Conservation (phyloP, 2,113 vertebrate species). For the Cnemophilus loriae region DNA sequence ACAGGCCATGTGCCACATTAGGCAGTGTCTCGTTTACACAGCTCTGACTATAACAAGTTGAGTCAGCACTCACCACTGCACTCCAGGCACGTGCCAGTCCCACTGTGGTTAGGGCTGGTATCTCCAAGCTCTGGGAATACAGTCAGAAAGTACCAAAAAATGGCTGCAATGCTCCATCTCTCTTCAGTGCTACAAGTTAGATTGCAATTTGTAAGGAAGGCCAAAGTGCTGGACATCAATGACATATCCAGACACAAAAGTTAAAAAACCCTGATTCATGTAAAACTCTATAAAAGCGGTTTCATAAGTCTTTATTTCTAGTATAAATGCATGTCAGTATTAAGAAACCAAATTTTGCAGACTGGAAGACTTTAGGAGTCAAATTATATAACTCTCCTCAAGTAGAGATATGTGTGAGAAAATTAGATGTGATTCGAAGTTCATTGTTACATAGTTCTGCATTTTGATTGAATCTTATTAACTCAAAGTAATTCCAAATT, state of each 20-base stretch:
- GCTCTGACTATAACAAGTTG: background rate
- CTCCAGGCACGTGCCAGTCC: rapidly evolving
- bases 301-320: background rate
- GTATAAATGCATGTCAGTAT: background rate
- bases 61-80: background rate
- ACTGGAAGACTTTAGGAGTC: background rate
- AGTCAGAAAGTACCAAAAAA: background rate
- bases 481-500: background rate
- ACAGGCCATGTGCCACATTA: rapidly evolving
- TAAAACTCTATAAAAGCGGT: background rate
- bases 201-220: background rate
- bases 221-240: background rate
- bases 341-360: background rate
- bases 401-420: background rate
- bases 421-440: background rate
- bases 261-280: background rate
- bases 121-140: background rate
- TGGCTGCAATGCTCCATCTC: background rate
- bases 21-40: background rate
- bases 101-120: rapidly evolving
- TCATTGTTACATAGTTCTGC: background rate
- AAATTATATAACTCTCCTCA: background rate
- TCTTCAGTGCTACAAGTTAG: background rate
- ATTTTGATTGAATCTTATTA: background rate
- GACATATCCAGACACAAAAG: background rate